These are phyloP conservation scores for Drosophila gaucha DNA, from an alignment of 2,888 invertebrate species.

Conservation along the genomic window DNA sequence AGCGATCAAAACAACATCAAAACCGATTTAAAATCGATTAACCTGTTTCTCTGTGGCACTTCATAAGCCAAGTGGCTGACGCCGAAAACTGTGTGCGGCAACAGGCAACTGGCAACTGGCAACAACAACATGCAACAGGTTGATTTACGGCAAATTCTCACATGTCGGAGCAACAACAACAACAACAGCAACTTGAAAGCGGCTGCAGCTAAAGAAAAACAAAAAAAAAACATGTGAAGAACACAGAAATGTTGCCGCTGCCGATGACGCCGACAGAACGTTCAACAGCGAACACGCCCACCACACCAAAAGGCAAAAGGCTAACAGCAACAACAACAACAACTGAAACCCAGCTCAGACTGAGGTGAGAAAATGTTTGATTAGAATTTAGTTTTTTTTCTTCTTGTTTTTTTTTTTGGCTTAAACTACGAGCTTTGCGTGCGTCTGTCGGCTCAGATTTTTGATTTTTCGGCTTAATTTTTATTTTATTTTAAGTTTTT, in stretches of 20 bases:
- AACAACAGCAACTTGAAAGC: constrained; percentile 64
- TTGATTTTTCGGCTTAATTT: constrained; percentile 10
- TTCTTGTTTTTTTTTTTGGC: constrained; percentile 12
- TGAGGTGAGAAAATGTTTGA: constrained; percentile 81
- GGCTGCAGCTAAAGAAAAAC: constrained; percentile 53
- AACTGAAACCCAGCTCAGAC: constrained; percentile 23
- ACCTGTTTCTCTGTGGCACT: constrained; percentile 76
- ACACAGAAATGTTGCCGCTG: constrained; percentile 69
- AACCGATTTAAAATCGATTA: constrained; percentile 81
- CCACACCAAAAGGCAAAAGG: constrained; percentile 49
- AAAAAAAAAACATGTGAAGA: constrained; percentile 50
- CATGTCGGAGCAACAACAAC: constrained; percentile 59
- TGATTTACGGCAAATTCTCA: constrained; percentile 81
- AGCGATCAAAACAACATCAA: constrained; percentile 78
- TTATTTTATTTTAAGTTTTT: constrained; percentile 8
- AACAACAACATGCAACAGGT: constrained; percentile 70
- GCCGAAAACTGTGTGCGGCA: constrained; percentile 65
- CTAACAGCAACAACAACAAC: constrained; percentile 38
- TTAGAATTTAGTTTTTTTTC: constrained; percentile 50
- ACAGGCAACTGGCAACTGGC: constrained; percentile 43
- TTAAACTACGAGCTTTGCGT: constrained; percentile 45
- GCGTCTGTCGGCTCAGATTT: constrained; percentile 33
- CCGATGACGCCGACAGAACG: constrained; percentile 80
- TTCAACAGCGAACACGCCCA: constrained; percentile 82
- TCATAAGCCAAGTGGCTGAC: constrained; percentile 69